Conservation (phyloP, 92 coral and sea anemone genomes). For the Porites rus region DNA sequence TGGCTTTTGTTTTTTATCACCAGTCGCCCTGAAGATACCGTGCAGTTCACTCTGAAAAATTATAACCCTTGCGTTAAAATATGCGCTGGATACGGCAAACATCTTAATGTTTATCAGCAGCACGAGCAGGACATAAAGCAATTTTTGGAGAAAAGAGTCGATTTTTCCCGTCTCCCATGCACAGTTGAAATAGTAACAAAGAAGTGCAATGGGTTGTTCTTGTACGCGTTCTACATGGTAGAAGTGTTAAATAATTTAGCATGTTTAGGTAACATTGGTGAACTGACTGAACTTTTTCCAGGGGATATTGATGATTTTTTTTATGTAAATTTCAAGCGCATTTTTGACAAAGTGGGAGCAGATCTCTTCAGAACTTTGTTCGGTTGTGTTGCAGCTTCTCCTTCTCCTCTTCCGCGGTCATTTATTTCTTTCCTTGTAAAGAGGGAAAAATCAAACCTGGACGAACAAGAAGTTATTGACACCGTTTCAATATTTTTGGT, state of each 20-base stretch:
- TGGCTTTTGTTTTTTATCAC: constrained; percentile 72
- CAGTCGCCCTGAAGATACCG: constrained; percentile 61
- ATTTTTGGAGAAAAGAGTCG: constrained; percentile 9
- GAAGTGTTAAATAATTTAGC: neutral
- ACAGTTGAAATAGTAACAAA: neutral
- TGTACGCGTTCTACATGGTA: constrained; percentile 16
- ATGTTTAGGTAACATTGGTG: neutral
- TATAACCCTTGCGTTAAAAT: constrained; percentile 27
- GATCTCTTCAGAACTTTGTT: neutral
- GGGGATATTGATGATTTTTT: constrained; percentile 20
- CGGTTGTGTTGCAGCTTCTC: constrained; percentile 14
- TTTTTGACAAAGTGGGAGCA: neutral
- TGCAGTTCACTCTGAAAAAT: constrained; percentile 23
- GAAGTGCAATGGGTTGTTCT: constrained; percentile 27
- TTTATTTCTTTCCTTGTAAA: constrained; percentile 18
- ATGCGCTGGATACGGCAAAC: constrained; percentile 16
- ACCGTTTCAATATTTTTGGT: constrained; percentile 17
- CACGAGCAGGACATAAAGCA: constrained; percentile 19
- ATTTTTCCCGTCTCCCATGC: neutral
- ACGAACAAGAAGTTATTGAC: constrained; percentile 14
- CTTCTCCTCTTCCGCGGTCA: constrained; percentile 11
- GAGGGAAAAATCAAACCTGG: neutral
- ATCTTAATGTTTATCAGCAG: neutral
- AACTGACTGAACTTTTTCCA: neutral
- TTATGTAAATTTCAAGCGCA: neutral